Conservation (phyloP, 2,797 vertebrate species). For the Loris lydekkerianus region DNA sequence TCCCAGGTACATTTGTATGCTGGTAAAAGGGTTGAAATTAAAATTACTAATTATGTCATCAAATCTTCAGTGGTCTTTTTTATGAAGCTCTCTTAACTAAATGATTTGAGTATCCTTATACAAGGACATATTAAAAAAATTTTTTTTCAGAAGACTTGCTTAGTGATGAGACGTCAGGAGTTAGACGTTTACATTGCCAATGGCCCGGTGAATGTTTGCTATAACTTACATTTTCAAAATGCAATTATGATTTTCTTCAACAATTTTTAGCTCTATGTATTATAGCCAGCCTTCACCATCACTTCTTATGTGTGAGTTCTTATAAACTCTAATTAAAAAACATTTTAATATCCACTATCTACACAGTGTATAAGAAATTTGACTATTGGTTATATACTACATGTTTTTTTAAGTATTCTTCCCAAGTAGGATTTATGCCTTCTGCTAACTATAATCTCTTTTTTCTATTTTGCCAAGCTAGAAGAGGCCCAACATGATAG, state of each 20-base stretch:
- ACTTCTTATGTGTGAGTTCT: slow-evolving; percentile 36
- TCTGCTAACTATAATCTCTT: neutral
- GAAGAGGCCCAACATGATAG: slow-evolving; percentile 25
- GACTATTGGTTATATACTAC: neutral
- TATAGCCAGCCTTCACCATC: neutral
- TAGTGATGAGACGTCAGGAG: neutral
- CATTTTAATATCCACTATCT: neutral
- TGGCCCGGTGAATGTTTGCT: neutral
- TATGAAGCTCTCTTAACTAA: neutral
- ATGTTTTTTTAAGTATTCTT: neutral
- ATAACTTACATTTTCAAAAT: neutral
- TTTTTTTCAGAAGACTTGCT: neutral
- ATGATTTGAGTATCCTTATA: neutral
- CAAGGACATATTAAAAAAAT: neutral
- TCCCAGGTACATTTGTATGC: neutral
- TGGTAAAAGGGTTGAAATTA: neutral
- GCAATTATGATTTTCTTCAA: slow-evolving; percentile 14
- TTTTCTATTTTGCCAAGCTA: slow-evolving; percentile 40
- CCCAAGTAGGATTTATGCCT: neutral
- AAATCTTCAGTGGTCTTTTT: neutral
- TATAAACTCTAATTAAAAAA: slow-evolving; percentile 10
- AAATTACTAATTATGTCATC: neutral
- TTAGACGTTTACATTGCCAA: neutral
- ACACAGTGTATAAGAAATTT: slow-evolving; percentile 35
- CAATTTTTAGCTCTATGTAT: slow-evolving; percentile 25